Conservation (phyloP, 2,113 vertebrate species). For the Cheilinus undulatus region DNA sequence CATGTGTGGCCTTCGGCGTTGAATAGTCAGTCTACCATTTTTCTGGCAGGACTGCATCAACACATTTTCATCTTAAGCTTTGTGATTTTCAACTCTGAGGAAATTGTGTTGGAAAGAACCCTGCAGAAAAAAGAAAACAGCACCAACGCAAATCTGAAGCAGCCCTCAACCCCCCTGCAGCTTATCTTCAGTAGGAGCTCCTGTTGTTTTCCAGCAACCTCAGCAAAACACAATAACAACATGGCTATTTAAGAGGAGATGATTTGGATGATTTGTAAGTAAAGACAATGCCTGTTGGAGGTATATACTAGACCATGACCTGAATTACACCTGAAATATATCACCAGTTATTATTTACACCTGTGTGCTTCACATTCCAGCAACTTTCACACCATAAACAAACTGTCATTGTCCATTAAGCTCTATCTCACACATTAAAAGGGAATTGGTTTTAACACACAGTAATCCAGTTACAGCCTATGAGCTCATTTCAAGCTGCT, state of each 20-base stretch:
- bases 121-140: conserved; percentile 58
- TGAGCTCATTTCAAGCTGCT: conserved; percentile 12
- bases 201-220: conserved; percentile 24
- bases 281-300: not conserved
- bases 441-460: conserved; percentile 13
- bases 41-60: conserved; percentile 68
- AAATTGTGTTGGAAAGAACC: conserved; percentile 46
- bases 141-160: conserved; percentile 22
- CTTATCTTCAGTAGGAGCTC: conserved; percentile 18
- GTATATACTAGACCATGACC: not conserved
- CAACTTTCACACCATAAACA: conserved; percentile 22
- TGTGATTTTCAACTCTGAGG: conserved; percentile 42
- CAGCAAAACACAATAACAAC: conserved; percentile 9
- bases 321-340: conserved; percentile 8
- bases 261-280: conserved; percentile 18
- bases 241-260: not conserved
- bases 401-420: conserved; percentile 15
- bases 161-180: not conserved
- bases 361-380: conserved; percentile 2
- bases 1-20: conserved; percentile 57
- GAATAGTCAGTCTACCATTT: conserved; percentile 63
- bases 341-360: conserved; percentile 32
- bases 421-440: conserved; percentile 14
- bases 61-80: conserved; percentile 69
- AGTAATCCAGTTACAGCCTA: not conserved